Conservation (phyloP, 2,888 invertebrate genomes). For the Blomia tropicalis region DNA sequence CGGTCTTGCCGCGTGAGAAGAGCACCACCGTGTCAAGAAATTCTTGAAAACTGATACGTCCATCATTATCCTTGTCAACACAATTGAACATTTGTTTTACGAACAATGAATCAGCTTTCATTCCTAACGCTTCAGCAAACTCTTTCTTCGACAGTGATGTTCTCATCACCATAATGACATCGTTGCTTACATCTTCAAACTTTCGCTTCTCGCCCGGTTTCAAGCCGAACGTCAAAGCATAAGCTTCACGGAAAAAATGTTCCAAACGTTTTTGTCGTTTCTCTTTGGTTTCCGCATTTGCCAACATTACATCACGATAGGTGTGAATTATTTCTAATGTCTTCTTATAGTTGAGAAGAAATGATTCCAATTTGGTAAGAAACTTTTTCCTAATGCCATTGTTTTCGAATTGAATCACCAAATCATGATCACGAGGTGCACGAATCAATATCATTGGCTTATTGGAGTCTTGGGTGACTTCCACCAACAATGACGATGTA, state of each 20-base stretch:
- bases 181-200: slow-evolving; percentile 44
- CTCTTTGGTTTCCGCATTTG: slow-evolving; percentile 81
- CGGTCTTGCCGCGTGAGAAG: slow-evolving; percentile 71
- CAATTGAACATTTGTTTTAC: slow-evolving; percentile 95
- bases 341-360: slow-evolving; percentile 64
- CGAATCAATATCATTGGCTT: slow-evolving; percentile 56
- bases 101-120: slow-evolving; percentile 84
- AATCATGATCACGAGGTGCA: slow-evolving; percentile 73
- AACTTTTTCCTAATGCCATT: slow-evolving; percentile 64
- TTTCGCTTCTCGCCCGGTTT: slow-evolving; percentile 65
- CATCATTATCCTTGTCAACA: slow-evolving; percentile 82
- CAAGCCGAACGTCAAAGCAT: slow-evolving; percentile 76
- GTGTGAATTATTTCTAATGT: slow-evolving; percentile 50
- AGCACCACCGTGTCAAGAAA: slow-evolving; percentile 82
- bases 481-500: slow-evolving; percentile 60
- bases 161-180: slow-evolving; percentile 76
- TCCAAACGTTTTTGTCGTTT: slow-evolving; percentile 77
- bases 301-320: slow-evolving; percentile 67
- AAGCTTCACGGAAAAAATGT: slow-evolving; percentile 87
- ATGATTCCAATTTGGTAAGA: slow-evolving; percentile 66
- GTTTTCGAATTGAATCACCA: slow-evolving; percentile 72
- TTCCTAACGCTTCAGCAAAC: slow-evolving; percentile 84
- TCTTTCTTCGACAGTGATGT: slow-evolving; percentile 78
- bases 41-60: slow-evolving; percentile 74
- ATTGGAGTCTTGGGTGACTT: slow-evolving; percentile 60